phyloP scores from a whole-genome alignment of 2,888 invertebrate species.

The Nasonovia ribisnigri region DNA sequence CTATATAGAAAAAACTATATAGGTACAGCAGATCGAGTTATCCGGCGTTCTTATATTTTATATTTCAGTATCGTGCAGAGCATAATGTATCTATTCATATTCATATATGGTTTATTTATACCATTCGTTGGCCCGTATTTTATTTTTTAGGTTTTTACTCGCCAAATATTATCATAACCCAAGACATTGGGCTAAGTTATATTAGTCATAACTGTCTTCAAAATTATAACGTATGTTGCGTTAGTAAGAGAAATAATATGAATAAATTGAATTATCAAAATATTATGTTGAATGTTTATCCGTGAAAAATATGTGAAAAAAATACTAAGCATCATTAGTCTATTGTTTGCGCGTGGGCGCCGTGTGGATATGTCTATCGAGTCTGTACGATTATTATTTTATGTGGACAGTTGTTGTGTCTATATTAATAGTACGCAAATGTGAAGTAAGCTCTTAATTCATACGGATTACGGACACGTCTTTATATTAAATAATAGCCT shows the following conservation, averaged over 20 bases:
- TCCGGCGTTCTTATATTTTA: background rate
- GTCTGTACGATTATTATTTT: background rate
- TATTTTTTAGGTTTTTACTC: background rate
- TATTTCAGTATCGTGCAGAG: background rate
- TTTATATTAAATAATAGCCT: background rate
- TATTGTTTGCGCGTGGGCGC: background rate
- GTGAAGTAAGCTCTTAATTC: background rate
- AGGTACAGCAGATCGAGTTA: background rate
- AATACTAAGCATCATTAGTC: background rate
- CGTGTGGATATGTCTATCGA: background rate
- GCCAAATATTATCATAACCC: background rate
- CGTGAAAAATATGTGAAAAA: background rate
- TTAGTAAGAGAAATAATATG: background rate
- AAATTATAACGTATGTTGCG: background rate
- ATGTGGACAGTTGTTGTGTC: background rate
- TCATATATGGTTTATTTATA: background rate
- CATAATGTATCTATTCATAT: background rate
- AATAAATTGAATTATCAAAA: background rate
- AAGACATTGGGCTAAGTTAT: background rate
- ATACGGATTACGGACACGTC: background rate
- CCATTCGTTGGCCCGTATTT: background rate
- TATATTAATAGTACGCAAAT: background rate
- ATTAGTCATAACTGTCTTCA: background rate
- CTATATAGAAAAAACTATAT: background rate
- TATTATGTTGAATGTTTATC: background rate